Evolutionary conservation across 1,140 invertebrate species (phyloP).

Genomic region (Protaetia brevitarsis): DNA sequence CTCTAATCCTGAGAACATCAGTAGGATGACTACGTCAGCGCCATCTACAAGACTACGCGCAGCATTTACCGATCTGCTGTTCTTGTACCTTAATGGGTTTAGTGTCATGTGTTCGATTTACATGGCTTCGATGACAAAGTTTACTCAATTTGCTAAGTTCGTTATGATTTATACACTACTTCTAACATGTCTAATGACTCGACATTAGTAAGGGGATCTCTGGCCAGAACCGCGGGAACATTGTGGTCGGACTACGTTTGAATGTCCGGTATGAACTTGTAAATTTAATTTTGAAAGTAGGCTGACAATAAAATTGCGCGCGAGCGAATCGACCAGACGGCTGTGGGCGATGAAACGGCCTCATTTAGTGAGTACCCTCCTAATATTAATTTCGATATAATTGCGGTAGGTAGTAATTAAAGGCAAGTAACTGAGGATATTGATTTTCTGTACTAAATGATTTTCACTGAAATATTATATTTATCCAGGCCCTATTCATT

Average conservation of each 20-base stretch:
- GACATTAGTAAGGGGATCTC: background rate
- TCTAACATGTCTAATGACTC: conserved; percentile 10
- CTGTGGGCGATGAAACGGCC: background rate
- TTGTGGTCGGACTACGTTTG: background rate
- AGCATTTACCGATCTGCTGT: conserved; percentile 36
- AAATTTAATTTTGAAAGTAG: background rate
- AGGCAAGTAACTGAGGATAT: background rate
- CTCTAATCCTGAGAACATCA: too few relatives aligned
- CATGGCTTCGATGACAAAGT: conserved; percentile 32
- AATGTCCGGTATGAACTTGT: background rate
- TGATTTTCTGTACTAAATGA: too few relatives aligned
- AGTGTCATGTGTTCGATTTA: conserved; percentile 38
- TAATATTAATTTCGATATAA: conserved; percentile 7
- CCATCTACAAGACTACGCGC: conserved; percentile 34
- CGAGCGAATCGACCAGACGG: background rate
- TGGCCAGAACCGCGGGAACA: background rate
- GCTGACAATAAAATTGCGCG: background rate
- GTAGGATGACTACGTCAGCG: conserved; percentile 36
- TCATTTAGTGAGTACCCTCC: background rate
- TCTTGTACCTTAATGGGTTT: conserved; percentile 38
- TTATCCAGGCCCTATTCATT: too few relatives aligned
- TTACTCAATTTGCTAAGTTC: conserved; percentile 23
- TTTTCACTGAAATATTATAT: too few relatives aligned
- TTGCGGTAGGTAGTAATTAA: background rate
- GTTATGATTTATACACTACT: conserved; percentile 23